Base-by-base conservation (phyloP, 2,797 vertebrate genomes). In the Chanos chanos region DNA sequence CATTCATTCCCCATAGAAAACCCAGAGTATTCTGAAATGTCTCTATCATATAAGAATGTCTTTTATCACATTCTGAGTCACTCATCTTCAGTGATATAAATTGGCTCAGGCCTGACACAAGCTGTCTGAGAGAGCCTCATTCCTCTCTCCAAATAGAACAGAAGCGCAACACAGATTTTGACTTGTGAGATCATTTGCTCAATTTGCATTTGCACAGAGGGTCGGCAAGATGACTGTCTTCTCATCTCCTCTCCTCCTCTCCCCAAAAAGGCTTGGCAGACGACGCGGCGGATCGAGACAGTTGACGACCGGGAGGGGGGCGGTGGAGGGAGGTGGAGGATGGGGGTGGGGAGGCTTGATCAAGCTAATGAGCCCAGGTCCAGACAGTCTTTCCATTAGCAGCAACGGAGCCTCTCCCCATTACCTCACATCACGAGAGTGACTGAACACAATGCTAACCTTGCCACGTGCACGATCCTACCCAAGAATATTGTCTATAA, bases 311-410 rank as follows among this genome's bases (percentile, higher is more conserved):
- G n/a, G n/a, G n/a, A n/a, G n/a, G n/a, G n/a, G n/a, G n/a, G n/a
- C n/a, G n/a, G n/a, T n/a, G n/a, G n/a, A n/a, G n/a, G n/a, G n/a
- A n/a, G n/a, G n/a, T n/a, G n/a, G n/a, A n/a, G n/a, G n/a, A n/a
- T n/a, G n/a, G n/a, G n/a, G n/a, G n/a, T n/a, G n/a, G n/a, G 73
- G 72, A 78, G 61, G 83, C 86, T 85, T 89, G 83, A 89, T 86
- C 85, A 84, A 73, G 77, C 77, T 79, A 84, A 83, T 45, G 64
- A 74, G 75, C 49, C 36, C 0, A 21, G 34, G 40, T 5, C 22
- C 43, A 64, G 54, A 63, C 68, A 58, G 59, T 24, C 58, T 33
- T 62, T 33, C 49, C 31, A 56, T 61, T 39, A 58, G 64, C 45
- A 4, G 33, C 16, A 48, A 39, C 28, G 37, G 44, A 56, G 45